These are phyloP conservation scores for Drosophila atroscutellata DNA, from an alignment of 2,888 invertebrate species.

Conservation along the genomic window DNA sequence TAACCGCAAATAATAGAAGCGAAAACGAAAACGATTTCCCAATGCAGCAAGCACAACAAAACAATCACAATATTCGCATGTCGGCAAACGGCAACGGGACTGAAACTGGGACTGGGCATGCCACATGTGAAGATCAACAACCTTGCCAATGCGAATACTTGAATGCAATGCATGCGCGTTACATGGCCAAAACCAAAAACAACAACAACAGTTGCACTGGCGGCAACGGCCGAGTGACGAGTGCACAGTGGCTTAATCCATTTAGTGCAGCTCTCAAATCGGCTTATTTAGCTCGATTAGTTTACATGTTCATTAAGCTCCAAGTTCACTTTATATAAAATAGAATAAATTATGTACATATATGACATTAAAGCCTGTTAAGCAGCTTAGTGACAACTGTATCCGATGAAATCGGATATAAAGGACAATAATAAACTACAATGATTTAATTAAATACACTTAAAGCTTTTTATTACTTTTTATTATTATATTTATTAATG, in stretches of 20 bases:
- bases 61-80: conserved; percentile 32
- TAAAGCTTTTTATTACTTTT: background rate
- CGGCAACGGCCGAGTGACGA: conserved; percentile 32
- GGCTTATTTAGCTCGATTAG: background rate
- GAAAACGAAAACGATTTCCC: conserved; percentile 35
- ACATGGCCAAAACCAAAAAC: conserved; percentile 56
- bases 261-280: background rate
- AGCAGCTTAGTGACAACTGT: background rate
- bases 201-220: conserved; percentile 11
- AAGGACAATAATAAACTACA: background rate
- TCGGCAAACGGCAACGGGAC: conserved; percentile 33
- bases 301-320: background rate
- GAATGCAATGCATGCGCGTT: conserved; percentile 70
- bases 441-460: background rate
- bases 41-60: conserved; percentile 12
- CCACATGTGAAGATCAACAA: conserved; percentile 76
- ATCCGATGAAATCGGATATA: background rate
- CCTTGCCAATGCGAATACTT: conserved; percentile 71
- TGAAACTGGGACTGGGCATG: conserved; percentile 39
- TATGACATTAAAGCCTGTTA: background rate
- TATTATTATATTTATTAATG: background rate
- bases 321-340: background rate
- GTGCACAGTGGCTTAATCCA: conserved; percentile 40
- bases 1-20: conserved; percentile 42
- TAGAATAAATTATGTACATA: background rate